Evolutionary conservation across 2,797 vertebrate species (phyloP).

Genomic region (Tauraco hartlaubi): DNA sequence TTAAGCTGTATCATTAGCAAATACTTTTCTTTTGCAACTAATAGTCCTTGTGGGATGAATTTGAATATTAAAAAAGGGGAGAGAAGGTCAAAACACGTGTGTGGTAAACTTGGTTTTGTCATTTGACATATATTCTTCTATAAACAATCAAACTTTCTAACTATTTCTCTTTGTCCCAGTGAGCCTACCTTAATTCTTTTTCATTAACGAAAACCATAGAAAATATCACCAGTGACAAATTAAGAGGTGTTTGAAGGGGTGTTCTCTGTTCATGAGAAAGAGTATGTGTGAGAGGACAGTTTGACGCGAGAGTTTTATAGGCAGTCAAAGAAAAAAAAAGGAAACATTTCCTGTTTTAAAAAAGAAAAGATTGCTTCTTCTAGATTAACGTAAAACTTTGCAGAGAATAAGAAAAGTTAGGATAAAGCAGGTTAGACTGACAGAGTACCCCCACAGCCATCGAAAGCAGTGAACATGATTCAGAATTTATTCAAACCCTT

Average conservation of each 20-base stretch:
- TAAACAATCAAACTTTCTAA: background rate
- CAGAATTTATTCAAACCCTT: background rate
- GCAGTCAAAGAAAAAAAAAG: background rate
- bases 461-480: fast-evolving
- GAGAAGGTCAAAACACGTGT: background rate
- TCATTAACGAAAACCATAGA: constrained; percentile 3
- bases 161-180: background rate
- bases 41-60: background rate
- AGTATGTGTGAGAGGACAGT: background rate
- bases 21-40: constrained; percentile 52
- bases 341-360: background rate
- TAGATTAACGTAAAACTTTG: background rate
- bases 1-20: constrained; percentile 59
- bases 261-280: background rate
- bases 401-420: background rate
- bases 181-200: background rate
- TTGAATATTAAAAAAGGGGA: background rate
- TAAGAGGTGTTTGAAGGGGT: background rate
- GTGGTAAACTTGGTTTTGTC: background rate
- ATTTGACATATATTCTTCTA: background rate
- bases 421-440: background rate
- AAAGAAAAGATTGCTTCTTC: background rate
- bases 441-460: background rate
- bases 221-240: constrained; percentile 1
- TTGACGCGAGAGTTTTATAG: background rate